A percentile compares a stretch with the other conserved stretches of the same genome.
These are phyloP conservation scores for Cisticola juncidis DNA, from an alignment of 2,113 vertebrate species.

Conservation along the genomic window DNA sequence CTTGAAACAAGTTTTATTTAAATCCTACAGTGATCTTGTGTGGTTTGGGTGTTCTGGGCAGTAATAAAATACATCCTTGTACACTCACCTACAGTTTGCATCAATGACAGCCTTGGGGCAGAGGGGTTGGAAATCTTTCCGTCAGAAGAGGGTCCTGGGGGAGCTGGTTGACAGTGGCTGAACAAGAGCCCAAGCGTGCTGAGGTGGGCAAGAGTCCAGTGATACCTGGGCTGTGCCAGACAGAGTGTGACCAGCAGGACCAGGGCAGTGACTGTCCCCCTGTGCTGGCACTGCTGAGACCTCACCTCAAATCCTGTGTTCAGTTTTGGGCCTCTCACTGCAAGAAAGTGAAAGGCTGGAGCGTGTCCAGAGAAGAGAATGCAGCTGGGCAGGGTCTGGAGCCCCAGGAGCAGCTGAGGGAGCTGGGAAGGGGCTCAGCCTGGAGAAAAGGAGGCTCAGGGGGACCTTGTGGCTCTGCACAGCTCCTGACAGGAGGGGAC, in stretches of 20 bases:
- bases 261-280: neutral
- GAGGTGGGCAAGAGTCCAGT: neutral
- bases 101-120: neutral
- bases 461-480: neutral
- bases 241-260: neutral
- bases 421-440: neutral
- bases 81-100: neutral
- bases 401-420: neutral
- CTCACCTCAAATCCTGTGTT: neutral
- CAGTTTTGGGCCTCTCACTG: neutral
- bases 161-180: neutral
- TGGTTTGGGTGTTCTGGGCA: neutral
- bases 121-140: neutral
- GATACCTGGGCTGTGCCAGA: neutral
- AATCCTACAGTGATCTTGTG: neutral
- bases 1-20: neutral
- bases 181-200: neutral
- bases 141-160: neutral
- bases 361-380: fast-evolving
- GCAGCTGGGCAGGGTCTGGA: neutral
- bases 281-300: neutral
- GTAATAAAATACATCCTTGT: neutral
- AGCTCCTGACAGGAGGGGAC: neutral
- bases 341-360: neutral
- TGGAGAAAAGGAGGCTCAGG: neutral